These are phyloP conservation scores for Argentina silus DNA, from an alignment of 2,797 vertebrate species.

Conservation along the genomic window DNA sequence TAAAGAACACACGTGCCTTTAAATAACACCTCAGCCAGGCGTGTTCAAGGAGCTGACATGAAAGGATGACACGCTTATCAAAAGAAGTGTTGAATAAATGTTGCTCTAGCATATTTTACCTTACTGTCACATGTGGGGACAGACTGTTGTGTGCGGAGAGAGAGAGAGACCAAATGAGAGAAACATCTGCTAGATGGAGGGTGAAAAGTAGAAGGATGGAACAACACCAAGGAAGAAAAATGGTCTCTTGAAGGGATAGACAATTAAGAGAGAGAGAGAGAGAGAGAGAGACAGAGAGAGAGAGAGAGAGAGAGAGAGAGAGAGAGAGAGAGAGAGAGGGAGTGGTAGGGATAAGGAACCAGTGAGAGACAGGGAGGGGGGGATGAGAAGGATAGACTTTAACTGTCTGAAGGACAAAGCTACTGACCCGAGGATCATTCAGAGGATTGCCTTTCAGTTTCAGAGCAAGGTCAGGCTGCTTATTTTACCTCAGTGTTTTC, in stretches of 20 bases:
- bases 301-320: slow-evolving; percentile 43
- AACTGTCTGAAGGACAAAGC: slow-evolving; percentile 84
- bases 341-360: slow-evolving; percentile 1
- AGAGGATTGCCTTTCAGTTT: slow-evolving; percentile 83
- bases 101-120: not conserved
- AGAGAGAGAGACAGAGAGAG: slow-evolving; percentile 17
- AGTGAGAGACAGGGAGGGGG: slow-evolving; percentile 40
- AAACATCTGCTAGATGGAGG: slow-evolving; percentile 3
- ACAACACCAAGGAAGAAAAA: slow-evolving; percentile 25
- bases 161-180: not conserved
- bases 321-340: slow-evolving; percentile 9
- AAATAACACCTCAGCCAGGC: slow-evolving; percentile 69
- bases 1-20: slow-evolving; percentile 62
- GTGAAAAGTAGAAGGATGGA: slow-evolving; percentile 10
- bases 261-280: slow-evolving; percentile 30
- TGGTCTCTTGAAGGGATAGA: slow-evolving; percentile 29
- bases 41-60: slow-evolving; percentile 68
- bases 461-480: slow-evolving; percentile 83
- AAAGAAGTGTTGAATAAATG: slow-evolving; percentile 5
- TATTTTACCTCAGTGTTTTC: slow-evolving; percentile 83
- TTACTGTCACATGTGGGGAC: not conserved
- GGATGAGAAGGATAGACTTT: slow-evolving; percentile 80
- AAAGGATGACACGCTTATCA: slow-evolving; percentile 64
- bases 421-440: slow-evolving; percentile 83
- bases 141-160: slow-evolving; percentile 4